Base-by-base conservation (phyloP, 2,888 invertebrate genomes). In the Sepioteuthis lessoniana region DNA sequence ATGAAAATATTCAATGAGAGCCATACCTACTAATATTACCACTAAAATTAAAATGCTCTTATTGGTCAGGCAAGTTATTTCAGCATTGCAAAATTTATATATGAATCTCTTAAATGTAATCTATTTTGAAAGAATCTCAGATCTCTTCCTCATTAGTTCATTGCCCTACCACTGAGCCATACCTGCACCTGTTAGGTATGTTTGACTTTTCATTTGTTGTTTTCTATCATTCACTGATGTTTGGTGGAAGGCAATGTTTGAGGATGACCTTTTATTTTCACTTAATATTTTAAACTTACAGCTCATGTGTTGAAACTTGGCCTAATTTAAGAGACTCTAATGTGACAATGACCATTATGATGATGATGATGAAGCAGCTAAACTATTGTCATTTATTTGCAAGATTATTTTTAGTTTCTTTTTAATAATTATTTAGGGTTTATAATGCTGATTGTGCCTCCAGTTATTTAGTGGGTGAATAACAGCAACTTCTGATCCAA, bases 391-490 rank as follows among this genome's bases (percentile, higher is more conserved):
- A 76, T 76, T 76, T 76, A 76, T 76, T 76, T 76, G 2, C 76
- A 35, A n/a, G 76, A 76, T 76, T 76, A 76, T 76, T 76, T 28
- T 31, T 5, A 60, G 60, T 60, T 60, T 76, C 16, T 10, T 35
- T 76, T 76, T 35, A n/a, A 76, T 16, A n/a, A 76, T n/a, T 76
- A 76, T 76, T 76, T 76, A 7, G 76, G 76, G 76, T 76, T 76
- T 16, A 76, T 76, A 76, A n/a, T 76, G 76, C 76, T 76, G 76
- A 76, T 76, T 76, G n/a, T 76, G 76, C 76, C 76, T 76, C n/a
- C n/a, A 35, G 76, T 76, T 76, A 76, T 76, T 76, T 76, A 76
- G 76, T 76, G 76, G 76, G 76, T 76, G 76, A 76, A 76, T 76
- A 76, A 76, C 76, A n/a, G 76, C 76, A 76, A 76, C 76, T 76